Percentiles rank a stretch among this genome's conserved stretches.
Conservation (phyloP, 2,797 vertebrate genomes). For the Luscinia megarhynchos region DNA sequence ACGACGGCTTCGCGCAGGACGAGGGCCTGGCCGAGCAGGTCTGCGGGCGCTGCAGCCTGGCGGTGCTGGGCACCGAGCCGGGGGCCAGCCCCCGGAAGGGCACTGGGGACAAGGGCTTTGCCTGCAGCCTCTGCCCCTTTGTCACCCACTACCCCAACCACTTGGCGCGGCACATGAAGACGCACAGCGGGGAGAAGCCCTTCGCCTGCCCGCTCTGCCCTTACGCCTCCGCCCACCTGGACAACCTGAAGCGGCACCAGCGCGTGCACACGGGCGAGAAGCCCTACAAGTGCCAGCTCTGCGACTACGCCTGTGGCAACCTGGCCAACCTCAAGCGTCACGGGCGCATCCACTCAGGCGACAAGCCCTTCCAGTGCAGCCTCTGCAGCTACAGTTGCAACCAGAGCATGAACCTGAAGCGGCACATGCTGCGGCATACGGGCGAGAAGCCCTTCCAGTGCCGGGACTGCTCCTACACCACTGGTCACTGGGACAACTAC, state of each 20-base stretch:
- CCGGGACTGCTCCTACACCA: constrained; percentile 89
- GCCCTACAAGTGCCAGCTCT: constrained; percentile 91
- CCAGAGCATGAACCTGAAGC: constrained; percentile 98
- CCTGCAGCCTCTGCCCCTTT: constrained; percentile 89
- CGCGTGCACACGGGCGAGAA: constrained; percentile 95
- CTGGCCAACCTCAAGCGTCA: constrained; percentile 96
- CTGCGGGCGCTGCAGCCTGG: constrained; percentile 85
- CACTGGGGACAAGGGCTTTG: constrained; percentile 82
- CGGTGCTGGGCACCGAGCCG: constrained; percentile 82
- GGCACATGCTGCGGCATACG: constrained; percentile 95
- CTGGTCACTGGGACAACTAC: constrained; percentile 98
- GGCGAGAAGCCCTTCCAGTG: constrained; percentile 94
- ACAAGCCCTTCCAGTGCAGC: constrained; percentile 95
- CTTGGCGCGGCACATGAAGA: constrained; percentile 93
- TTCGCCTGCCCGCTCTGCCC: constrained; percentile 90
- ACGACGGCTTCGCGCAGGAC: constrained; percentile 82
- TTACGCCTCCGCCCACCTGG: constrained; percentile 92
- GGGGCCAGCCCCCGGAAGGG: constrained; percentile 77
- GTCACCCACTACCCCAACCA: constrained; percentile 94
- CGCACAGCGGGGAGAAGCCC: constrained; percentile 92
- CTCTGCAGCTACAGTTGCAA: constrained; percentile 96
- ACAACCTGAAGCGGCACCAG: constrained; percentile 95
- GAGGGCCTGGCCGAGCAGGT: constrained; percentile 85
- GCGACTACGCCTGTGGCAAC: constrained; percentile 94
- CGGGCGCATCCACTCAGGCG: constrained; percentile 93